These are phyloP conservation scores for Pseudonaja textilis DNA, from an alignment of 2,113 vertebrate species.

Conservation along the genomic window DNA sequence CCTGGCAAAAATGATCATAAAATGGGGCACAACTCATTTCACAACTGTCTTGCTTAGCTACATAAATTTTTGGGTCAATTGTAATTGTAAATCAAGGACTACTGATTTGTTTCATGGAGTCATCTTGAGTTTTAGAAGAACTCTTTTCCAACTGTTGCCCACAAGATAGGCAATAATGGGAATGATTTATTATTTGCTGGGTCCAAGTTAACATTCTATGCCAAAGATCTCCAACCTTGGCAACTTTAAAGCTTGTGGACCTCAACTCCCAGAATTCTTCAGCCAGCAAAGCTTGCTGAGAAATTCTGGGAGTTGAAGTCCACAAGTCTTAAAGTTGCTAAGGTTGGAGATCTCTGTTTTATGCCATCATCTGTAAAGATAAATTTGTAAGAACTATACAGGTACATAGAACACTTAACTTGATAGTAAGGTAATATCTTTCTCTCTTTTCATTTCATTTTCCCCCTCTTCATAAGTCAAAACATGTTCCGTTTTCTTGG, in stretches of 20 bases:
- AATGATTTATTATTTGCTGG: background rate
- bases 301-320: no score
- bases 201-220: slow-evolving; percentile 8
- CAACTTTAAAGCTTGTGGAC: no score
- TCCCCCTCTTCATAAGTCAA: background rate
- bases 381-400: slow-evolving; percentile 1
- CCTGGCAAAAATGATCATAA: background rate
- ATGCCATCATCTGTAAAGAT: slow-evolving; percentile 13
- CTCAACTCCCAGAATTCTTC: no score
- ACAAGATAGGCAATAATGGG: background rate
- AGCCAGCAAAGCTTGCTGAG: no score
- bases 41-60: background rate
- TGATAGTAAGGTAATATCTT: background rate
- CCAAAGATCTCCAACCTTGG: no score
- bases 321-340: no score
- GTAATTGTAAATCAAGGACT: background rate
- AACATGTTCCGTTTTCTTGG: background rate
- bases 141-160: background rate
- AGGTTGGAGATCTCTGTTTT: no score
- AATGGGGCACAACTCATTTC: background rate
- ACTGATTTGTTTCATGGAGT: background rate
- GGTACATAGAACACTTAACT: slow-evolving; percentile 18
- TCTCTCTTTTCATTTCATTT: background rate
- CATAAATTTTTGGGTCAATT: background rate
- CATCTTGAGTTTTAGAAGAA: background rate